Evolutionary conservation across 2,797 vertebrate genomes (phyloP).

Genomic region (Orientallactaga sibirica): DNA sequence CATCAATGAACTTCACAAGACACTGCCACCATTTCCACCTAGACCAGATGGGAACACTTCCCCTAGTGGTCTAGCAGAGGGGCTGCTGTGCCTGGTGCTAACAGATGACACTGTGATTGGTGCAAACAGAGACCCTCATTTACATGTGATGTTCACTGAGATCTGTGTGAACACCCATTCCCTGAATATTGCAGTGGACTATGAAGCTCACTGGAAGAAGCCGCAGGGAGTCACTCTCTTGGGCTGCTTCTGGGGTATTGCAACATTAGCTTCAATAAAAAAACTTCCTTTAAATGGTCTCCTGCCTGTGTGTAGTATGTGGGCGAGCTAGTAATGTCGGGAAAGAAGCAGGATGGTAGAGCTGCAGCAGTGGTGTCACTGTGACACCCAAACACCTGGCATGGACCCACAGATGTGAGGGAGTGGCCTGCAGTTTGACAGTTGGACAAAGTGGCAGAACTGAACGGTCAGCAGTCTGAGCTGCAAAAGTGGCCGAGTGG

Average conservation of each 20-base stretch:
- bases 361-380: background rate
- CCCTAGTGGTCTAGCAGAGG: background rate
- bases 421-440: background rate
- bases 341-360: background rate
- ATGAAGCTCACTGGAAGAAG: background rate
- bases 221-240: background rate
- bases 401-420: background rate
- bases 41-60: background rate
- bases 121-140: background rate
- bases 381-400: background rate
- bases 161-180: background rate
- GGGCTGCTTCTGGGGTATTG: background rate
- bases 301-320: background rate
- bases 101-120: background rate
- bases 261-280: background rate
- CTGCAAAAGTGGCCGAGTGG: background rate
- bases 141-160: background rate
- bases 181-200: background rate
- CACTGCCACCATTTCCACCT: background rate
- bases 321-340: background rate
- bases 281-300: background rate
- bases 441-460: background rate
- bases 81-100: background rate
- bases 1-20: background rate
- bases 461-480: background rate